Evolutionary conservation across 1,140 invertebrate genomes (phyloP).

Genomic region (Drosophila kikkawai): DNA sequence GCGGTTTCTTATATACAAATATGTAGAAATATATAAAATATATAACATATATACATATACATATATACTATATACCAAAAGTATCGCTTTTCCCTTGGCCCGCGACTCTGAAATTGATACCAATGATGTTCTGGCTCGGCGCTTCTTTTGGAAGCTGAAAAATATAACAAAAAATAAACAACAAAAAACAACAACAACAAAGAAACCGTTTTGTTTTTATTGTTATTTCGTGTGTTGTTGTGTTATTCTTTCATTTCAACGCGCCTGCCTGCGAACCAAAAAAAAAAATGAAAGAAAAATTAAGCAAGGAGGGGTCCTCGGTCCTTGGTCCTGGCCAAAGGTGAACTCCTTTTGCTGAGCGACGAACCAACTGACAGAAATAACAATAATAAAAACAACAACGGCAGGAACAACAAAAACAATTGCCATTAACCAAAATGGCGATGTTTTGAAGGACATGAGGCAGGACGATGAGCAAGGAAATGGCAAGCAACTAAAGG

Average conservation of each 20-base stretch:
- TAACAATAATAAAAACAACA: slow-evolving; percentile 43
- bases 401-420: slow-evolving; percentile 25
- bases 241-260: slow-evolving; percentile 79
- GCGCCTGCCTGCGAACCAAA: slow-evolving; percentile 42
- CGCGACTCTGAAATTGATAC: slow-evolving; percentile 41
- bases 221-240: slow-evolving; percentile 56
- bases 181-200: neutral
- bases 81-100: neutral
- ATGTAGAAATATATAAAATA: slow-evolving; percentile 10
- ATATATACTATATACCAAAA: neutral
- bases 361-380: slow-evolving; percentile 50
- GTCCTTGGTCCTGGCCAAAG: slow-evolving; percentile 24
- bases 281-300: slow-evolving; percentile 8
- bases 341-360: slow-evolving; percentile 53
- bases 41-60: neutral
- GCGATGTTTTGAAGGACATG: slow-evolving; percentile 22
- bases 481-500: neutral
- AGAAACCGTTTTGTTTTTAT: slow-evolving; percentile 45
- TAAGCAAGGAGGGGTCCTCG: neutral
- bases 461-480: slow-evolving; percentile 7
- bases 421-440: slow-evolving; percentile 36
- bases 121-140: slow-evolving; percentile 31
- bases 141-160: slow-evolving; percentile 11
- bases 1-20: slow-evolving; percentile 14
- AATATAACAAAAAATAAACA: neutral